Evolutionary conservation across 2,113 vertebrate species (phyloP).

Genomic region (Sander vitreus): DNA sequence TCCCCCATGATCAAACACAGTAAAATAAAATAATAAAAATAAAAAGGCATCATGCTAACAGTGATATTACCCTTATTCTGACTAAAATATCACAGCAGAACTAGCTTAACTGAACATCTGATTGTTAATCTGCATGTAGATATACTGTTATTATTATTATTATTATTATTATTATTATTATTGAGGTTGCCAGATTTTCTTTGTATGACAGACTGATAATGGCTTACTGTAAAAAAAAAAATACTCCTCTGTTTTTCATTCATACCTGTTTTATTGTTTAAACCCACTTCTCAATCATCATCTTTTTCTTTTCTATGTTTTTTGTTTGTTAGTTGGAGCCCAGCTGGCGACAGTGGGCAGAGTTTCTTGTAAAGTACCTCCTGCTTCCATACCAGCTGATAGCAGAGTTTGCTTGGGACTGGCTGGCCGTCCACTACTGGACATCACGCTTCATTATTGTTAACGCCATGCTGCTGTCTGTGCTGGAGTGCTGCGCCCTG

Average conservation of each 20-base stretch:
- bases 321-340: conserved; percentile 82
- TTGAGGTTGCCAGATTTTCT: neutral
- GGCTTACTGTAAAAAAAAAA: neutral
- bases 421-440: conserved; percentile 95
- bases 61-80: neutral
- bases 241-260: neutral
- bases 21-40: neutral
- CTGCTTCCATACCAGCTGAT: conserved; percentile 94
- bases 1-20: neutral
- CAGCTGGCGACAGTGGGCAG: conserved; percentile 91
- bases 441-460: conserved; percentile 94
- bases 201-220: neutral
- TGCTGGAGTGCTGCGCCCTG: conserved; percentile 89
- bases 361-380: conserved; percentile 91
- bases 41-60: neutral
- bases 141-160: neutral
- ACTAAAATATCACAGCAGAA: neutral
- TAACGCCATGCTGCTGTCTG: conserved; percentile 91
- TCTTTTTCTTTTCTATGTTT: neutral
- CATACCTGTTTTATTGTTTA: neutral
- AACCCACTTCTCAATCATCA: neutral
- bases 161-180: too few relatives aligned
- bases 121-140: neutral
- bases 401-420: conserved; percentile 96
- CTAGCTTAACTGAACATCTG: neutral